These are phyloP conservation scores for Eupeodes luniger DNA, from an alignment of 2,888 invertebrate species.

Conservation along the genomic window DNA sequence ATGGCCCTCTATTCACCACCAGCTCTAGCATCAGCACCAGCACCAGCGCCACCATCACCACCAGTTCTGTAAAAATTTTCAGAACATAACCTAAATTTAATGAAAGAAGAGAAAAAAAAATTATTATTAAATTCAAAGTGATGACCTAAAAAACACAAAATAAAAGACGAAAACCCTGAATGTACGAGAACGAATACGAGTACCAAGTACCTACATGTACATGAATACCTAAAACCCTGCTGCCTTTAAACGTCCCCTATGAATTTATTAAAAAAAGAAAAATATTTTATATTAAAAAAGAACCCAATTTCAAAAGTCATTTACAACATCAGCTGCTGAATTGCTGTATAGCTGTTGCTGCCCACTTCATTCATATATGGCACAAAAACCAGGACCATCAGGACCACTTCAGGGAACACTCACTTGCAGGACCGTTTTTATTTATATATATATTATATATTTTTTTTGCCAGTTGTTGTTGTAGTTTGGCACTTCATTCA, in stretches of 20 bases:
- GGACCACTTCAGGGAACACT: slow-evolving; percentile 37
- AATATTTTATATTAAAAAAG: slow-evolving; percentile 26
- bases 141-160: background rate
- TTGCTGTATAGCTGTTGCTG: slow-evolving; percentile 23
- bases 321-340: slow-evolving; percentile 55
- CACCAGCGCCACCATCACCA: background rate
- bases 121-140: slow-evolving; percentile 20
- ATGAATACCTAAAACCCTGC: background rate
- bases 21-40: no score
- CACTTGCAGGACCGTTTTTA: slow-evolving; percentile 32
- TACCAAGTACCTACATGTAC: background rate
- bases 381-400: slow-evolving; percentile 43
- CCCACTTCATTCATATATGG: slow-evolving; percentile 64
- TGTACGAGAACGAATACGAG: background rate
- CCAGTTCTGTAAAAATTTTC: slow-evolving; percentile 47
- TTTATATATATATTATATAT: background rate
- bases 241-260: slow-evolving; percentile 51
- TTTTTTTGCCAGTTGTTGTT: background rate
- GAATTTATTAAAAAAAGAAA: slow-evolving; percentile 10
- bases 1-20: background rate
- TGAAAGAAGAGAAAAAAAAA: slow-evolving; percentile 1
- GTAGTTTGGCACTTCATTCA: slow-evolving; percentile 61
- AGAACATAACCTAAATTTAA: slow-evolving; percentile 47
- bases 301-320: slow-evolving; percentile 41
- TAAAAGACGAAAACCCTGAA: slow-evolving; percentile 4